phyloP scores from a whole-genome alignment of 2,888 invertebrate species.

The Spilarctia lutea region DNA sequence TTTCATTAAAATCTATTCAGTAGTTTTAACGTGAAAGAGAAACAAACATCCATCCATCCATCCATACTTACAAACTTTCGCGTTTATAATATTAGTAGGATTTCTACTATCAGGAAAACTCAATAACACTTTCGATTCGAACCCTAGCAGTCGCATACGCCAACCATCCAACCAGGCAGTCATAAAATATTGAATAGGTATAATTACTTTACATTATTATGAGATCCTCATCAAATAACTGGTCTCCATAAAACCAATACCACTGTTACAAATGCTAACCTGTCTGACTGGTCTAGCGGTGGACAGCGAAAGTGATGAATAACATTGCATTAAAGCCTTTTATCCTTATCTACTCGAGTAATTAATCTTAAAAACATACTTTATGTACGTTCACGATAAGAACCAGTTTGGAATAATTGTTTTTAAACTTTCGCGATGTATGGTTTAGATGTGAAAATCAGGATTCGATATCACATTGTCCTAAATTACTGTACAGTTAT shows the following conservation, averaged over 20 bases:
- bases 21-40: too few species aligned
- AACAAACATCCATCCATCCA: too few species aligned
- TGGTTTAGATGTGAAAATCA: background rate
- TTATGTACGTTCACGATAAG: background rate
- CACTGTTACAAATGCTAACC: background rate
- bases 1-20: too few species aligned
- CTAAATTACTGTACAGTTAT: background rate
- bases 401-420: conserved; percentile 2
- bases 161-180: too few species aligned
- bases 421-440: background rate
- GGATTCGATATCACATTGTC: background rate
- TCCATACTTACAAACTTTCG: too few species aligned
- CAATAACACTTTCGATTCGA: too few species aligned
- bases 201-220: background rate
- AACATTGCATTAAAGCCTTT: conserved; percentile 29
- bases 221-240: background rate
- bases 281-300: background rate
- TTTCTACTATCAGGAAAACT: too few species aligned
- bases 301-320: conserved; percentile 39
- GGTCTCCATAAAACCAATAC: background rate
- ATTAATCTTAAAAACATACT: conserved; percentile 20
- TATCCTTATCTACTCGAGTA: conserved; percentile 27
- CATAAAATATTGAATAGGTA: background rate
- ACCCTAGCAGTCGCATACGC: too few species aligned
- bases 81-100: too few species aligned